Percentiles rank a stretch among this genome's conserved stretches.
Evolutionary conservation across 64 coral and sea anemone genomes (phyloP).

Genomic region (Actinia tenebrosa): DNA sequence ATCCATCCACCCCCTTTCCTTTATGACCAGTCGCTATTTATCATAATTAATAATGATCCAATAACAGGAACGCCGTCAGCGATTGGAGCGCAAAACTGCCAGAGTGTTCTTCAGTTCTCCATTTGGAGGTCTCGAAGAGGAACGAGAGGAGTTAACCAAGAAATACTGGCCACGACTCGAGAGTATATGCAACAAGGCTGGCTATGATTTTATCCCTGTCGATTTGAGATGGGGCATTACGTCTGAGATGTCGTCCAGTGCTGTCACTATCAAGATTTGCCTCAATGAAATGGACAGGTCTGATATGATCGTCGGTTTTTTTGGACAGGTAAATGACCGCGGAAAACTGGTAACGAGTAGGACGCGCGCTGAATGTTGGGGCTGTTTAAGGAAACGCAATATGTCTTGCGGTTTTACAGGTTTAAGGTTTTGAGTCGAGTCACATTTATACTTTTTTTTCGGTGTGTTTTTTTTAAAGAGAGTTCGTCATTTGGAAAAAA

Average conservation of each 20-base stretch:
- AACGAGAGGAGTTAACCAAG: conserved; percentile 90
- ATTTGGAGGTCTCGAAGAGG: conserved; percentile 82
- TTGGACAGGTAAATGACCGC: conserved; percentile 68
- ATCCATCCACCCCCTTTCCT: too few species aligned
- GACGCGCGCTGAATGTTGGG: too few species aligned
- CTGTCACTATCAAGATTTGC: conserved; percentile 90
- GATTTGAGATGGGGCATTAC: conserved; percentile 95
- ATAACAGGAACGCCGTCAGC: not conserved
- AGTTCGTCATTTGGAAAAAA: too few species aligned
- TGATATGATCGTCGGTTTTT: conserved; percentile 94
- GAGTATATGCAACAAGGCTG: conserved; percentile 68
- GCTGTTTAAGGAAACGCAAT: too few species aligned
- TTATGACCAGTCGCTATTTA: too few species aligned
- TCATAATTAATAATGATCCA: not conserved
- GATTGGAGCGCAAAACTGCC: conserved; percentile 42
- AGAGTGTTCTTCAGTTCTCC: conserved; percentile 93
- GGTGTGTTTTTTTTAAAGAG: too few species aligned
- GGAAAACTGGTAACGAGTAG: too few species aligned
- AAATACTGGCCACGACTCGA: conserved; percentile 84
- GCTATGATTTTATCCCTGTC: conserved; percentile 90
- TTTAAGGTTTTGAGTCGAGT: too few species aligned
- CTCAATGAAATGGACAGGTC: conserved; percentile 89
- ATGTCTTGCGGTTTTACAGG: too few species aligned
- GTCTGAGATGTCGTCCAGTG: conserved; percentile 85
- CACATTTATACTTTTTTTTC: too few species aligned